Evolutionary conservation across 2,888 invertebrate genomes (phyloP), one percentile per base, ranked within the genome.

Genomic region (Cancer borealis): DNA sequence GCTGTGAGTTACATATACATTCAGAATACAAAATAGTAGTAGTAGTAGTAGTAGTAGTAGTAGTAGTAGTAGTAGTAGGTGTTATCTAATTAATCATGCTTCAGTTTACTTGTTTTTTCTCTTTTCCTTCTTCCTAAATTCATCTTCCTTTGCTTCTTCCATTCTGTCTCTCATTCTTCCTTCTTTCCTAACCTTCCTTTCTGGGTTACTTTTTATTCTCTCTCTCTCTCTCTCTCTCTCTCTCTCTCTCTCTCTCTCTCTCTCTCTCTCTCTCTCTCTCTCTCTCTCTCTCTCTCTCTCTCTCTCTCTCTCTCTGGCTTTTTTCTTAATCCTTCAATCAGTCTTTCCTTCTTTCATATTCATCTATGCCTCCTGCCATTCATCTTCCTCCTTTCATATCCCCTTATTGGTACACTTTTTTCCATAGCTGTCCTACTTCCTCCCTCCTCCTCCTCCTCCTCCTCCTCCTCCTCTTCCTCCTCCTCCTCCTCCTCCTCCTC

Each of bases 201-300:
- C 66, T 66, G 14, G 0, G 21, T 66, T 4, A 66, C 0, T 4
- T 0, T 66, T 66, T 21, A 4, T 17, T 8, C 21, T 21, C 12
- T 66, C 17, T 21, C 1, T 8, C 21, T 66, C 3, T 21, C 66
- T 66, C 66, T 17, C 14, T 66, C 1, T 79, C 8, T 30, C 79
- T 66, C n/a, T 21, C 66, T 66, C 21, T 21, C 66, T 66, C n/a
- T 66, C 66, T 6, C 21, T 21, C 21, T 21, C 39, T 39, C 30
- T 30, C 5, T 6, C 0, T 79, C 26, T 26, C 26, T 10, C 73
- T 26, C 26, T 73, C 73, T 26, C 73, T 26, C 73, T 26, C 73
- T 26, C 73, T 26, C 73, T 73, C 73, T 73, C 73, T 73, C 73
- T 73, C 73, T 73, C 73, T 73, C 73, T 73, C 73, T 73, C 73